Base-by-base conservation (phyloP, 2,113 vertebrate species). In the Xerus inauris region DNA sequence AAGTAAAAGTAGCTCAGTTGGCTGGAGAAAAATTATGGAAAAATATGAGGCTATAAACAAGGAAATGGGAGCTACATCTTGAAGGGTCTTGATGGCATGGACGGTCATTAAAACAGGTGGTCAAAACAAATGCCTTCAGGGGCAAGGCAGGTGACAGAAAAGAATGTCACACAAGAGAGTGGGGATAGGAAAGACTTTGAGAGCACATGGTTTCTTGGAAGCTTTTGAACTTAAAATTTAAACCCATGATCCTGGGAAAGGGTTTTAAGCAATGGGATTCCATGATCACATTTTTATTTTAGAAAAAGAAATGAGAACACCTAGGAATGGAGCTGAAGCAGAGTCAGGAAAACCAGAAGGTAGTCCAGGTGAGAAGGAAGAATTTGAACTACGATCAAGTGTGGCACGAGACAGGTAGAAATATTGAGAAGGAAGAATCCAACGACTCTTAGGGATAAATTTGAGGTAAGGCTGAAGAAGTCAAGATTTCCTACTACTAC, bases 261-360 rank as follows among this genome's bases (percentile, higher is more conserved):
- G n/a, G 45, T 51, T 71, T 77, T 71, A 57, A 42, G 49, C 30
- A 71, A 16, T 42, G 51, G 51, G 57, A 28, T 73, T 28, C 20
- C 84, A 64, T 8, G 3, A 12, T 54, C 42, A 45, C 2, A 40
- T 49, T 22, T 62, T 26, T 47, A 69, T 96, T 73, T 88, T 86
- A 89, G 79, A 85, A 86, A 67, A 81, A 81, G 57, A 92, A 79
- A 81, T 85, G 88, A 45, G 65, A 72, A 75, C 17, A 3, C n/a
- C 28, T 24, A 72, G 62, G 69, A 88, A 85, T 38, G 28, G 13
- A 90, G 62, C 75, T 91, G 45, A 67, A 49, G 30, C 72, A 49
- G 67, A 71, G 11, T 19, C n/a, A 76, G 71, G 38, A 94, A 72
- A 49, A 28, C 24, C 38, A 62, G 51, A 86, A 90, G 35, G 35